Evolutionary conservation across 2,888 invertebrate species (phyloP).

Genomic region (Orthosia incerta): DNA sequence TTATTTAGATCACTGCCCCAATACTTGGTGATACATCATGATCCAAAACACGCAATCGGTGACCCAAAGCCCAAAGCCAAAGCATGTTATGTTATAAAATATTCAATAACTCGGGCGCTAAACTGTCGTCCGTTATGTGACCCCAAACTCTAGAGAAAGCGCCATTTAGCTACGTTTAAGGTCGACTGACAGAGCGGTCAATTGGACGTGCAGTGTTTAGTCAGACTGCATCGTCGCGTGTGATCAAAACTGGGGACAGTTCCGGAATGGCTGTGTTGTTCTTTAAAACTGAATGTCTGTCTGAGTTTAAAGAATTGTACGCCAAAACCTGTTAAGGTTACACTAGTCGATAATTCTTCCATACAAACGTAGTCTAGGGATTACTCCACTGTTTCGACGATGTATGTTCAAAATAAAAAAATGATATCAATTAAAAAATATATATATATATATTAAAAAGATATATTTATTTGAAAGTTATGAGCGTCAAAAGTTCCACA

Average conservation of each 20-base stretch:
- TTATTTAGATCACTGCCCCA: constrained; percentile 16
- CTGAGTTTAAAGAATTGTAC: too few species aligned
- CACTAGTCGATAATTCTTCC: too few species aligned
- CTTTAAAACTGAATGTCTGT: background rate
- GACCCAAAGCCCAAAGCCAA: constrained; percentile 48
- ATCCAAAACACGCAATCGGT: constrained; percentile 61
- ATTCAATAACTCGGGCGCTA: constrained; percentile 63
- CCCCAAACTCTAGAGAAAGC: constrained; percentile 79
- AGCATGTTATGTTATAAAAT: constrained; percentile 58
- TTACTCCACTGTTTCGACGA: too few species aligned
- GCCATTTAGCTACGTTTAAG: constrained; percentile 72
- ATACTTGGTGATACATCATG: constrained; percentile 20
- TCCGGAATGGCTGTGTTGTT: background rate
- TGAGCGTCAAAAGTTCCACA: too few species aligned
- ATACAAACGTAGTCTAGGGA: too few species aligned
- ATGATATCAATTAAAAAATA: too few species aligned
- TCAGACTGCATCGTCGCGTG: background rate
- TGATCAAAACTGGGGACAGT: background rate
- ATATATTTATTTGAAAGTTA: too few species aligned
- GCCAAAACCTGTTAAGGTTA: too few species aligned
- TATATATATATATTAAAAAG: too few species aligned
- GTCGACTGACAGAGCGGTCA: constrained; percentile 48
- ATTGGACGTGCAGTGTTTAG: constrained; percentile 25
- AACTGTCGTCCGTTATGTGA: constrained; percentile 76
- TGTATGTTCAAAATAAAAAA: too few species aligned